Base-by-base conservation (phyloP, 2,113 vertebrate species). In the Ophiodon elongatus region DNA sequence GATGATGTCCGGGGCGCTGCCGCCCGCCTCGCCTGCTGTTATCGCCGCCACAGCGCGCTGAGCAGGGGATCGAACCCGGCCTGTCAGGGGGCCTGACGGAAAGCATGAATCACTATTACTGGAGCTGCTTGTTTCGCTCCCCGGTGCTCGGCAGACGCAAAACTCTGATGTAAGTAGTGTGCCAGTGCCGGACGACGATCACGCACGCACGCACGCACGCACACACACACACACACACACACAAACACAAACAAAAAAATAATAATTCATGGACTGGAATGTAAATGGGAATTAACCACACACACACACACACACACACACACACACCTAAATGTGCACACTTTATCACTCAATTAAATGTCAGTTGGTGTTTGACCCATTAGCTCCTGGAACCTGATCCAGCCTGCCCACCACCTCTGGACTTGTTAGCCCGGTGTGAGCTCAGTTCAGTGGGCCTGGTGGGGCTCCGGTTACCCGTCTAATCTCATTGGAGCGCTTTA, bases 401-500 rank as follows among this genome's bases (percentile, higher is more conserved):
- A 93, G 88, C 87, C 73, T 56, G 64, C 78, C 73, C 85, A 92
- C 86, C 88, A 87, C 84, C 91, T 91, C 79, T 88, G 88, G 90
- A 93, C 92, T 94, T 91, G 92, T 95, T 95, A 94, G 82, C 86
- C 79, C 76, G 29, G 69, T 80, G 84, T 93, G 91, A 91, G 87
- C 89, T 89, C 91, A 91, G 94, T 85, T 84, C 87, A 88, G 76
- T 29, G 66, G 86, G 82, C 90, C 76, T 86, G 84, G 89, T 83
- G 83, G 86, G 88, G 92, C 94, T 97, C 96, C 94, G 94, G 96
- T 97, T 97, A 95, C 96, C 93, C 92, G 90, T 90, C 93, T 98
- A 97, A 98, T 97, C 96, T 96, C 94, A 96, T 97, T 97, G 94
- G 87, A 94, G 81, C 82, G 93, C 96, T 96, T 96, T 96, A 91